Evolutionary conservation across 2,888 invertebrate genomes (phyloP).

Genomic region (Spilarctia lutea): DNA sequence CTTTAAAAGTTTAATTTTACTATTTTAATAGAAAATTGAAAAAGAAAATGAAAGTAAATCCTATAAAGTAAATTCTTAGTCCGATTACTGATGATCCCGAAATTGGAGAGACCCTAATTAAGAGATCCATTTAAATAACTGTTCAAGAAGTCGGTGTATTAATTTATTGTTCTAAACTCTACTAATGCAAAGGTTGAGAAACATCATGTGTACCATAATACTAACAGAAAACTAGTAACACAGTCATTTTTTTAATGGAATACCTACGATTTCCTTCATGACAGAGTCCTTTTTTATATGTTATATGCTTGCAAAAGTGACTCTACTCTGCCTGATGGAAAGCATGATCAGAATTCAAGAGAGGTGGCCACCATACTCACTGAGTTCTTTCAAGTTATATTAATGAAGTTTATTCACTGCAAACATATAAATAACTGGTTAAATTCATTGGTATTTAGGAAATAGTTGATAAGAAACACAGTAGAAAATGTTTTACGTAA

Average conservation of each 20-base stretch:
- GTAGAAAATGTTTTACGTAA: background rate
- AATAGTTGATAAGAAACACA: background rate
- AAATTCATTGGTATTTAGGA: background rate
- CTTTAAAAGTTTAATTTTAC: no score
- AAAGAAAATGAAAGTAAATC: background rate
- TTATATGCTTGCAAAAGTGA: no score
- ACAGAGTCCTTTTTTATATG: background rate
- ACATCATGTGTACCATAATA: background rate
- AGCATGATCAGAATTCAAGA: no score
- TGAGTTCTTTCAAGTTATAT: background rate
- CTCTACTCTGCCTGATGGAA: no score
- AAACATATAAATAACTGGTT: background rate
- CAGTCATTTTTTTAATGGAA: background rate
- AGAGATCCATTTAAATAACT: background rate
- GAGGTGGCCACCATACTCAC: no score
- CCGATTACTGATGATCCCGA: background rate
- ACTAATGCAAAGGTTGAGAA: background rate
- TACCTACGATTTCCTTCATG: background rate
- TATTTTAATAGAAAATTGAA: no score
- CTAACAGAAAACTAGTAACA: background rate
- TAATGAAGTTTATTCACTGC: background rate
- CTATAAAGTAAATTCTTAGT: no score
- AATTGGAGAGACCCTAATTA: background rate
- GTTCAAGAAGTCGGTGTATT: background rate
- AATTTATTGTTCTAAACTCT: background rate